Base-by-base conservation (phyloP, 92 coral and sea anemone species). In the Micromussa lordhowensis region DNA sequence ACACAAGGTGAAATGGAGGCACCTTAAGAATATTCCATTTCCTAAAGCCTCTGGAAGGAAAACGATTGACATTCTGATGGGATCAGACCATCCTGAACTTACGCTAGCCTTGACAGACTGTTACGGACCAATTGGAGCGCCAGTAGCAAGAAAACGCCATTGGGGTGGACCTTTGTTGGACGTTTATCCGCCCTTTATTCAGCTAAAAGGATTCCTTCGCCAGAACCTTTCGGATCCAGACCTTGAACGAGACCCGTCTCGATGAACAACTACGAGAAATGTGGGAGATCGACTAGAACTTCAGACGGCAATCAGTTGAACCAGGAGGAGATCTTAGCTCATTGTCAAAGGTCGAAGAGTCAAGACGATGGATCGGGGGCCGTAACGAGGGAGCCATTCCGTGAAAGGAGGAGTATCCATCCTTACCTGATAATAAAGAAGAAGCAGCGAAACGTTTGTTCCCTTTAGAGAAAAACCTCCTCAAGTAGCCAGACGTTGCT, bases 111-210 rank as follows among this genome's bases (percentile, higher is more conserved):
- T 89, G 36, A 85, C 77, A 55, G 81, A 48, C 16, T 24, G 29
- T 40, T 44, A 4, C 24, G 61, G 81, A 5, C 31, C 54, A 49
- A 49, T 49, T 49, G 54, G 54, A 49, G 54, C 54, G 54, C 54
- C 54, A 49, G 54, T 49, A 49, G 54, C 81, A 77, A 21, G 15
- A 85, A 75, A 76, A 79, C 90, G 51, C 92, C 92, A 32, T 82
- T 89, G 18, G 93, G 90, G 24, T 90, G 90, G 90, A 85, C 93
- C 28, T 90, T 86, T 35, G 73, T 90, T 31, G 93, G 93, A 24
- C 80, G 90, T 29, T 63, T 90, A 36, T 87, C 93, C 4, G 87
- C 44, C 8, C 44, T 36, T 13, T 10, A n/a, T 30, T n/a, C 34
- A 44, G 36, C 76, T 32, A 82, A 79, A 21, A 85, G 64, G 10